Evolutionary conservation across 2,113 vertebrate species (phyloP).

Genomic region (Muscicapa adusta): DNA sequence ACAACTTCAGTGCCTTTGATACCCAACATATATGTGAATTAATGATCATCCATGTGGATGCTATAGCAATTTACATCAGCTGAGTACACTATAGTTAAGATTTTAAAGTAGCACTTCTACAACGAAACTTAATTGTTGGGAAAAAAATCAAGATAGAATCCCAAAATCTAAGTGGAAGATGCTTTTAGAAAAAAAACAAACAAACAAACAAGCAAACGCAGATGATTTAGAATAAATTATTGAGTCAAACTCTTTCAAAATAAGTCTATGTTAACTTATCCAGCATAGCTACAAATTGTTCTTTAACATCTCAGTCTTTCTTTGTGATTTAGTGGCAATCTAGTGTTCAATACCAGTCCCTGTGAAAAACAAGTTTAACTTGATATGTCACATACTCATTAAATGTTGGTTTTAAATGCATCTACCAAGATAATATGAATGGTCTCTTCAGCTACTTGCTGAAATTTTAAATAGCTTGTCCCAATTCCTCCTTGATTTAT

Average conservation of each 20-base stretch:
- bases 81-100: background rate
- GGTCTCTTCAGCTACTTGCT: background rate
- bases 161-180: background rate
- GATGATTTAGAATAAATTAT: background rate
- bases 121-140: background rate
- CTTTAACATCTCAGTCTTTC: background rate
- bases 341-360: background rate
- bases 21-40: background rate
- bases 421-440: background rate
- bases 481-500: background rate
- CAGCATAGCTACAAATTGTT: background rate
- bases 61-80: background rate
- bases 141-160: background rate
- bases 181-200: background rate
- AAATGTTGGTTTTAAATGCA: background rate
- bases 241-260: background rate
- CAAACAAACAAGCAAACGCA: background rate
- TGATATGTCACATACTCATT: background rate
- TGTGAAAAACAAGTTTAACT: background rate
- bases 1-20: background rate
- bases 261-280: background rate
- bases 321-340: background rate
- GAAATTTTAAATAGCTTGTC: background rate
- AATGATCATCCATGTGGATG: background rate
- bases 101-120: background rate